phyloP scores from a whole-genome alignment of 2,113 vertebrate genomes.

The Megaceryle torquata region DNA sequence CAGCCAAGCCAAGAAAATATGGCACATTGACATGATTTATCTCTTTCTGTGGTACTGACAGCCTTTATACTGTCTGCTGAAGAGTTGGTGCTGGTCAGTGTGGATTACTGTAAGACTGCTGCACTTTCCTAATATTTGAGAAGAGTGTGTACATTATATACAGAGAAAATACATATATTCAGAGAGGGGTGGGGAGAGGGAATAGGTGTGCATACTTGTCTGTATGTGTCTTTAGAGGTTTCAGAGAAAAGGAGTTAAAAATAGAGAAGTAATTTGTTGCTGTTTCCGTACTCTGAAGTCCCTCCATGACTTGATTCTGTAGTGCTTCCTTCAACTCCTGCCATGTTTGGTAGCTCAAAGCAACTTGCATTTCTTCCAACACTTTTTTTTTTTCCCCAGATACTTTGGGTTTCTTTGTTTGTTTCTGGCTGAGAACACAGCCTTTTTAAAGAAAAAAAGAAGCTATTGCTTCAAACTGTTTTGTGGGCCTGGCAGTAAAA shows the following conservation, averaged over 20 bases:
- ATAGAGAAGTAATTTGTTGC: neutral
- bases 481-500: slow-evolving; percentile 41
- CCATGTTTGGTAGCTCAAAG: slow-evolving; percentile 60
- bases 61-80: neutral
- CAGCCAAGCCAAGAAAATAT: neutral
- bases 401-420: slow-evolving; percentile 56
- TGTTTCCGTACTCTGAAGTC: neutral
- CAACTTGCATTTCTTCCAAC: slow-evolving; percentile 46
- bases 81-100: neutral
- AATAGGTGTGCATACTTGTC: neutral
- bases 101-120: neutral
- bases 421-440: slow-evolving; percentile 41
- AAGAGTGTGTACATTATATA: neutral
- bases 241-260: neutral
- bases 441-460: slow-evolving; percentile 20
- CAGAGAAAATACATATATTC: neutral
- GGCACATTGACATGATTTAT: neutral
- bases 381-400: neutral
- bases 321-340: slow-evolving; percentile 38
- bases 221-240: neutral
- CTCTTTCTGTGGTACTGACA: neutral
- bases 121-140: neutral
- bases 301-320: neutral
- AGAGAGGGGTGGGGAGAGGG: neutral
- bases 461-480: slow-evolving; percentile 37